Conservation (phyloP, 2,888 invertebrate species). For the Zootermopsis nevadensis region DNA sequence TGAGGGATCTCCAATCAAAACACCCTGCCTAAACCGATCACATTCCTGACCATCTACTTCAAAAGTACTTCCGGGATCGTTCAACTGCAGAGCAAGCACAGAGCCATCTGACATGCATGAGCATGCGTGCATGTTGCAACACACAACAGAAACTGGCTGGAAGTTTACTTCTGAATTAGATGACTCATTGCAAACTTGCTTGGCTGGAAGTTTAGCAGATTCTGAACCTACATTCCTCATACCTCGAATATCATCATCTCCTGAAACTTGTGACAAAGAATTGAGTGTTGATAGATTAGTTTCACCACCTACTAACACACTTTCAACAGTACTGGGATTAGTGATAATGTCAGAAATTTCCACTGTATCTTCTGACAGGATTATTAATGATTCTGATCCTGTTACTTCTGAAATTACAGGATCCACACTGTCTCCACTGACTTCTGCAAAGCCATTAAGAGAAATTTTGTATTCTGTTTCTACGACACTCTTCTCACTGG, state of each 20-base stretch:
- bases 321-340: not conserved
- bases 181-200: not conserved
- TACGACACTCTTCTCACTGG: not conserved
- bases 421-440: no score
- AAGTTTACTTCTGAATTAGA: slow-evolving; percentile 11
- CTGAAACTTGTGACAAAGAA: not conserved
- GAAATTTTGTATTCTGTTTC: not conserved
- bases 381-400: not conserved
- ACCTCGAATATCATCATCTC: not conserved
- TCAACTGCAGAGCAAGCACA: not conserved
- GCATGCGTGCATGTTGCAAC: not conserved
- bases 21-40: not conserved
- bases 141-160: not conserved
- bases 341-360: not conserved
- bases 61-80: not conserved
- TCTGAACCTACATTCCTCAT: not conserved
- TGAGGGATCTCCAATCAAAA: slow-evolving; percentile 42
- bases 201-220: not conserved
- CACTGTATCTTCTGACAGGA: not conserved
- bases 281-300: no score
- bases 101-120: not conserved
- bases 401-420: no score
- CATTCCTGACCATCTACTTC: not conserved
- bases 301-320: not conserved
- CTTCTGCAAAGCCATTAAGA: not conserved